Base-by-base conservation (phyloP, 2,888 invertebrate genomes). In the Eudemis profundana region DNA sequence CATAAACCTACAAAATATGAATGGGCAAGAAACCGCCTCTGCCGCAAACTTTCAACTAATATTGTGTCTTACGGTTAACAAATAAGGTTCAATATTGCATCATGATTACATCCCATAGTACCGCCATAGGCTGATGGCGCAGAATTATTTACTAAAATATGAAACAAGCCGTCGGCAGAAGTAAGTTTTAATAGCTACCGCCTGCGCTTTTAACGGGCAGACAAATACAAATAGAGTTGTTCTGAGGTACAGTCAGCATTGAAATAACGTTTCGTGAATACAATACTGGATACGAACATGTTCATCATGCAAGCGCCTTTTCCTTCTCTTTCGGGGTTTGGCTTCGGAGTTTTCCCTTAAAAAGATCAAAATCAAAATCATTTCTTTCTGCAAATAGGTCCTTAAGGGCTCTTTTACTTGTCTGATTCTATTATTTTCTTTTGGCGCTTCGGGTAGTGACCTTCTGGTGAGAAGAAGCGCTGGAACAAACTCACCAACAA, bases 121-220 rank as follows among this genome's bases (percentile, higher is more conserved):
- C 21, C 19, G 12, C n/a, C 44, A 44, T 56, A 42, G 56, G 56
- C 44, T 44, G 44, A 44, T 19, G 56, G 56, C 40, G 44, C 17
- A 56, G 49, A 61, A 38, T 61, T 61, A 42, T 61, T 59, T 49
- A 60, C 38, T 60, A 50, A 50, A 60, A 42, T 50, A 60, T 40
- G 61, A 62, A 62, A 62, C 53, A 62, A 66, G 66, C 53, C 66
- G 57, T 49, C 61, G 54, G 68, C 61, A 62, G 63, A 61, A 67
- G 66, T 72, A 74, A 73, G 75, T 80, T 83, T 82, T 81, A 82
- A 82, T 83, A 82, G 81, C 76, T 77, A 73, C 71, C 69, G 70
- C 67, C 69, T 70, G 70, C 72, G 73, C 67, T 69, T 67, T 64
- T 69, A 69, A 67, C 68, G 61, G 63, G 66, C 66, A 70, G 77